phyloP scores from a whole-genome alignment of 2,888 invertebrate species.

The Hydraecia micacea region DNA sequence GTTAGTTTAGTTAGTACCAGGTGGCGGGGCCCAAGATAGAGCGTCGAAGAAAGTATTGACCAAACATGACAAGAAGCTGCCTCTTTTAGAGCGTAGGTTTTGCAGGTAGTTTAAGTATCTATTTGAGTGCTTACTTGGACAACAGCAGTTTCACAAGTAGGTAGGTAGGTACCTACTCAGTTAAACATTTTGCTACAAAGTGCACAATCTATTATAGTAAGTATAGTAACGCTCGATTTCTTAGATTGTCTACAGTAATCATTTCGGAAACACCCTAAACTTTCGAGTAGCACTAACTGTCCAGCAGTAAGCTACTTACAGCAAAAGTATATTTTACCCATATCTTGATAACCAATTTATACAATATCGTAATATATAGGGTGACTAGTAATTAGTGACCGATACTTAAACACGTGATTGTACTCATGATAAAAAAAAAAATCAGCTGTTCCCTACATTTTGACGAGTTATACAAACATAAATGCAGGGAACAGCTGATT shows the following conservation, averaged over 20 bases:
- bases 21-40: conserved; percentile 69
- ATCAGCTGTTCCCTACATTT: no score
- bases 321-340: neutral
- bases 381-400: no score
- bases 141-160: conserved; percentile 18
- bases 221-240: neutral
- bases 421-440: no score
- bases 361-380: no score
- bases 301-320: no score
- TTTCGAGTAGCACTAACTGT: no score
- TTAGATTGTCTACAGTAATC: neutral
- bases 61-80: conserved; percentile 68
- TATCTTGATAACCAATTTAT: neutral
- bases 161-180: no score
- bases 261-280: neutral
- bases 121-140: conserved; percentile 5
- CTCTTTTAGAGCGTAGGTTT: conserved; percentile 24
- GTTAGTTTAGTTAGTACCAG: conserved; percentile 50
- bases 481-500: no score
- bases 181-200: neutral
- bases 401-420: no score
- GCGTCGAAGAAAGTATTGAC: conserved; percentile 75
- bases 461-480: no score
- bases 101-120: neutral
- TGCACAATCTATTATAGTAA: neutral